Evolutionary conservation across 2,888 invertebrate genomes (phyloP).

Genomic region (Cyaniris semiargus): DNA sequence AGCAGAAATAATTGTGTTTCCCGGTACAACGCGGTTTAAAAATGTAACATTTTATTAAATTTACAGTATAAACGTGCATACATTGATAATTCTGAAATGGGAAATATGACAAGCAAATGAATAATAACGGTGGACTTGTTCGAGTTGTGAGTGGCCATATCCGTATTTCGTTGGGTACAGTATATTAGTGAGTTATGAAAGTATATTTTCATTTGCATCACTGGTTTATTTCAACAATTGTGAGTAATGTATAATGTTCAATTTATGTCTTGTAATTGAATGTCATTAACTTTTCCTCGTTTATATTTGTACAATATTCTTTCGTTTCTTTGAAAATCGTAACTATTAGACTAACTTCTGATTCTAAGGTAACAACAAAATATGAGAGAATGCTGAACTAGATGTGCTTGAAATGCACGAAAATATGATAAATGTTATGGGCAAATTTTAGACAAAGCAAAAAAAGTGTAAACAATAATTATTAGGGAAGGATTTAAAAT

Average conservation of each 20-base stretch:
- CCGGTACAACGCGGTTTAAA: not conserved
- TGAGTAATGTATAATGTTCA: not conserved
- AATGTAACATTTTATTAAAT: not conserved
- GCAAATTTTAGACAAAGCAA: no score
- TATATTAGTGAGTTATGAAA: conserved; percentile 31
- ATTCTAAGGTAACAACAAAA: no score
- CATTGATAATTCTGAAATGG: conserved; percentile 24
- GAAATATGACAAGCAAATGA: conserved; percentile 42
- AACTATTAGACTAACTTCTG: no score
- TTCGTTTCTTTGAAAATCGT: no score
- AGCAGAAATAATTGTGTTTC: not conserved
- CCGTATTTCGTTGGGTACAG: conserved; percentile 33
- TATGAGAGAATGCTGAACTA: no score
- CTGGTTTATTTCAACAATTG: not conserved
- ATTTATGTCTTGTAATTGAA: not conserved
- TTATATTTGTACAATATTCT: no score
- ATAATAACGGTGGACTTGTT: conserved; percentile 54
- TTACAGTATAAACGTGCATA: not conserved
- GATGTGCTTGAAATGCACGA: no score
- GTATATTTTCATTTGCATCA: conserved; percentile 27
- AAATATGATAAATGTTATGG: no score
- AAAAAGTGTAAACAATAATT: no score
- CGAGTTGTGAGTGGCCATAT: conserved; percentile 36
- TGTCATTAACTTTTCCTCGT: not conserved
- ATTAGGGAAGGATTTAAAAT: no score